These are phyloP conservation scores for Catocala fraxini DNA, from an alignment of 2,888 invertebrate genomes.

Conservation along the genomic window DNA sequence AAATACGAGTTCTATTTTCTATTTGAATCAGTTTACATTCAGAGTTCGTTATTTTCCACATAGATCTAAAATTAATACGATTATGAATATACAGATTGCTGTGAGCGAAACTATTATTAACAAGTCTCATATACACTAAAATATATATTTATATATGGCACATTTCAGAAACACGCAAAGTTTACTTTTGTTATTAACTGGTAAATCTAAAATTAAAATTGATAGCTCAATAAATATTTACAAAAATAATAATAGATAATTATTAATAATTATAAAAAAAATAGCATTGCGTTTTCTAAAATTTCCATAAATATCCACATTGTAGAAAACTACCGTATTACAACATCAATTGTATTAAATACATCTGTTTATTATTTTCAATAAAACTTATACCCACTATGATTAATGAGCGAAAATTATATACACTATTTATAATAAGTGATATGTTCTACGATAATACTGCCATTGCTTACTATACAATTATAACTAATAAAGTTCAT, in stretches of 20 bases:
- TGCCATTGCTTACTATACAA: slow-evolving; percentile 45
- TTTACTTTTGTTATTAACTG: too few relatives aligned
- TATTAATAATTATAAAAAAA: too few relatives aligned
- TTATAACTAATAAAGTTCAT: slow-evolving; percentile 71
- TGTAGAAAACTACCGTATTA: slow-evolving; percentile 11
- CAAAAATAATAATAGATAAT: too few relatives aligned
- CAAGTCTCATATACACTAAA: too few relatives aligned
- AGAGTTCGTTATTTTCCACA: slow-evolving; percentile 25
- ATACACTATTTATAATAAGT: slow-evolving; percentile 41
- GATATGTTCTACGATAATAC: slow-evolving; percentile 69
- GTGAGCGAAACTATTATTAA: too few relatives aligned
- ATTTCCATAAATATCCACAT: not conserved
- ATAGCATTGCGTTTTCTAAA: not conserved
- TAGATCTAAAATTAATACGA: slow-evolving; percentile 17
- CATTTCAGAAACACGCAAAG: too few relatives aligned
- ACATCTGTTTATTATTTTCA: slow-evolving; percentile 2
- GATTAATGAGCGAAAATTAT: slow-evolving; percentile 20
- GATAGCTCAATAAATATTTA: too few relatives aligned
- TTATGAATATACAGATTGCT: too few relatives aligned
- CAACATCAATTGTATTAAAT: slow-evolving; percentile 19
- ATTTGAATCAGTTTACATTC: slow-evolving; percentile 16
- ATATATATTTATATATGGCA: too few relatives aligned
- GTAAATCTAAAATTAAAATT: too few relatives aligned
- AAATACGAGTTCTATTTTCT: slow-evolving; percentile 6
- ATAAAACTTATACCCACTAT: slow-evolving; percentile 6